Evolutionary conservation across 2,888 invertebrate species (phyloP).

Genomic region (Spodoptera picta): DNA sequence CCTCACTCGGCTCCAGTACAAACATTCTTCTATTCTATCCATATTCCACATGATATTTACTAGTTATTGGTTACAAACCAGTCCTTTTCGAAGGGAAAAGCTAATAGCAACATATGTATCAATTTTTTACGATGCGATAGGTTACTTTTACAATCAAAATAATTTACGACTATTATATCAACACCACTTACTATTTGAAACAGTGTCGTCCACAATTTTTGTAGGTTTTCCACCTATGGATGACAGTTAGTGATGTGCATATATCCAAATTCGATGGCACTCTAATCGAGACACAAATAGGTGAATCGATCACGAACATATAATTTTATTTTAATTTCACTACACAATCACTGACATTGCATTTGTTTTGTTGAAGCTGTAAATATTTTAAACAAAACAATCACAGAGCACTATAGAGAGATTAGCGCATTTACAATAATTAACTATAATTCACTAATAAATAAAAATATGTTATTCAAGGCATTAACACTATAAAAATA

Average conservation of each 20-base stretch:
- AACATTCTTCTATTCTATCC: slow-evolving; percentile 72
- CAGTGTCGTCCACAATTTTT: slow-evolving; percentile 85
- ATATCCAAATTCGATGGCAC: slow-evolving; percentile 78
- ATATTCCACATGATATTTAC: slow-evolving; percentile 64
- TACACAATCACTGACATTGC: slow-evolving; percentile 80
- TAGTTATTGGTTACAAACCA: slow-evolving; percentile 33
- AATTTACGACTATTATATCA: slow-evolving; percentile 35
- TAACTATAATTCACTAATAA: slow-evolving; percentile 87
- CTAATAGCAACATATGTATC: slow-evolving; percentile 10
- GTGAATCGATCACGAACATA: slow-evolving; percentile 77
- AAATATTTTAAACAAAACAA: slow-evolving; percentile 83
- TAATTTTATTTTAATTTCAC: slow-evolving; percentile 70
- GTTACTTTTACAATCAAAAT: slow-evolving; percentile 22
- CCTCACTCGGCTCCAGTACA: slow-evolving; percentile 75
- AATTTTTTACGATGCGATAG: slow-evolving; percentile 4
- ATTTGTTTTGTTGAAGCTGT: slow-evolving; percentile 73
- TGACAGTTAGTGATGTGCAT: slow-evolving; percentile 81
- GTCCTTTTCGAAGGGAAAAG: slow-evolving; percentile 12
- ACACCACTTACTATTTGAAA: slow-evolving; percentile 86
- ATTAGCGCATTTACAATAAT: slow-evolving; percentile 83
- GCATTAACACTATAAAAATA: slow-evolving; percentile 87
- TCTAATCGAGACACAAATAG: slow-evolving; percentile 74
- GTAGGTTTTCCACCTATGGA: slow-evolving; percentile 82
- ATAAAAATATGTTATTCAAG: slow-evolving; percentile 83
- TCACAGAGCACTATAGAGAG: slow-evolving; percentile 83